These are phyloP conservation scores for Belonocnema kinseyi DNA, from an alignment of 1,140 invertebrate species.

Conservation along the genomic window DNA sequence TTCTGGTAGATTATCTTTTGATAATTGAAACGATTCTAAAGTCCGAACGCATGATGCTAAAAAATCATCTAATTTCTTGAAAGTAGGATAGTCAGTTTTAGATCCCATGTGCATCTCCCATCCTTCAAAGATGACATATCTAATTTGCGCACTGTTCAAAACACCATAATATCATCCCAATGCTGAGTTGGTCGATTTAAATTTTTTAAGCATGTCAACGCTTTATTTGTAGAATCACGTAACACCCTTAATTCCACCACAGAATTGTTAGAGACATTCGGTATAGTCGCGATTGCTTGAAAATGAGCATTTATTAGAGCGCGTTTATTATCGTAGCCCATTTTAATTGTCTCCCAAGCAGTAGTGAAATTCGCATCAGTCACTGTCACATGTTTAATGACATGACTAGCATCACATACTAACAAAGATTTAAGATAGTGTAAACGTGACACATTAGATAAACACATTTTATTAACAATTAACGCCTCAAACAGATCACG, in stretches of 20 bases:
- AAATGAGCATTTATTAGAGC: no score
- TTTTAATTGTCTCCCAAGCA: no score
- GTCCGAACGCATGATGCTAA: conserved; percentile 2
- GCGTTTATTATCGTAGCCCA: no score
- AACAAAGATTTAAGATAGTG: conserved; percentile 26
- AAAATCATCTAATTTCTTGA: conserved; percentile 17
- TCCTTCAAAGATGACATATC: background rate
- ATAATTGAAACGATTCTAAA: conserved; percentile 13
- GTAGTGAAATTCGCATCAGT: no score
- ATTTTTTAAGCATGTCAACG: no score
- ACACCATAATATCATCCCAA: no score
- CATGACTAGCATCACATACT: conserved; percentile 4
- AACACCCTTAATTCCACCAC: no score
- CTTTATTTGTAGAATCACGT: background rate
- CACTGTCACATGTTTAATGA: no score
- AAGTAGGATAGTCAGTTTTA: conserved; percentile 28
- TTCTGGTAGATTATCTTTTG: background rate
- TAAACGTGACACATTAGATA: conserved; percentile 18
- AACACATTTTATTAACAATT: background rate
- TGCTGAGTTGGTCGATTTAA: no score
- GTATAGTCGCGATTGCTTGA: background rate
- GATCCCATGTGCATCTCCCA: conserved; percentile 29
- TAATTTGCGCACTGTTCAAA: no score
- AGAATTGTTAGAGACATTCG: background rate
- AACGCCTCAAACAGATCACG: no score